Conservation (phyloP, 2,113 vertebrate genomes). For the Haemorhous mexicanus region DNA sequence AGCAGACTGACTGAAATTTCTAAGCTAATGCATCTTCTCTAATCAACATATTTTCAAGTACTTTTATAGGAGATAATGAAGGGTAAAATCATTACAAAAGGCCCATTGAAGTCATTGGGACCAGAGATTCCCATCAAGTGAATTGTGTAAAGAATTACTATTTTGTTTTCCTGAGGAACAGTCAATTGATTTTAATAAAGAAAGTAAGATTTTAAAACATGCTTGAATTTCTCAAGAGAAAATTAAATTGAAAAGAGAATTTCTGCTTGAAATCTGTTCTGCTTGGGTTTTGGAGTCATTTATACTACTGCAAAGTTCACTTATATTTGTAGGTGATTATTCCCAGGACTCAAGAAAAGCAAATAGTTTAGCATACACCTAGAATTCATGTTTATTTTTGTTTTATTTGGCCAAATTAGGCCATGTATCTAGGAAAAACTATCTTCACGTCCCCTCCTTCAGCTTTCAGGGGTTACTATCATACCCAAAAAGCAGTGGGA, state of each 20-base stretch:
- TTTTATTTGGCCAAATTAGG: not conserved
- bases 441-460: not conserved
- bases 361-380: not conserved
- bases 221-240: not conserved
- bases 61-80: not conserved
- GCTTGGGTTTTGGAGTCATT: not conserved
- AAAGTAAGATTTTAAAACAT: not conserved
- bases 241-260: not conserved
- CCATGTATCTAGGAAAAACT: not conserved
- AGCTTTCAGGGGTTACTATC: not conserved
- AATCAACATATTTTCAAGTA: slow-evolving; percentile 12
- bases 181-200: not conserved
- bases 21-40: not conserved
- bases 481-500: not conserved
- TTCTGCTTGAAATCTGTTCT: not conserved
- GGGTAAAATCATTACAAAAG: not conserved
- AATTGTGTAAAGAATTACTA: not conserved
- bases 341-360: not conserved
- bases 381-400: not conserved
- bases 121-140: not conserved
- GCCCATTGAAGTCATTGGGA: not conserved
- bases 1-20: not conserved
- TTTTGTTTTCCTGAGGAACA: not conserved
- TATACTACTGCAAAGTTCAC: not conserved
- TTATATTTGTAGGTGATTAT: not conserved